Evolutionary conservation across 1,140 invertebrate genomes (phyloP), one percentile per base, ranked within the genome.

Genomic region (Heliconius melpomene): DNA sequence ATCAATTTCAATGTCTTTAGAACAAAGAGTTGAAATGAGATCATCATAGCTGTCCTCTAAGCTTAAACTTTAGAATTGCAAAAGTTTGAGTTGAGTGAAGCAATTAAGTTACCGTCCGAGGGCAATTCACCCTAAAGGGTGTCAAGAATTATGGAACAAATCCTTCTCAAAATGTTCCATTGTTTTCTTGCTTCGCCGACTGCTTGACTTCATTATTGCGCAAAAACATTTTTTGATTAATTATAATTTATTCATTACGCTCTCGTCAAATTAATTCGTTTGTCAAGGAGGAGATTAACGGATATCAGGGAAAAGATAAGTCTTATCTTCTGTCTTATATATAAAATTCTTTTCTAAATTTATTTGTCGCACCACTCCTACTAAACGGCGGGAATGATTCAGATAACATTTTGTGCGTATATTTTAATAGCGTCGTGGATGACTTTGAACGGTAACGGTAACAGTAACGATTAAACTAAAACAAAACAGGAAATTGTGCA

Each of bases 1-100:
- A 72, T 72, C 36, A 72, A 72, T 72, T 38, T 72, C 29, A 72
- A 72, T 32, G 71, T 72, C 29, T 38, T 38, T 23, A 76, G 57
- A 79, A 76, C 70, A 82, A 82, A 79, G 77, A 77, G 74, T 76
- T 23, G 26, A 46, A 75, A 72, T 74, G 76, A 79, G 81, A 40
- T 38, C 77, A 66, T 76, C 57, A 76, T 76, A 57, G 74, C 74
- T 60, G 32, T 60, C 74, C 74, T 75, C 74, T 66, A 72, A 72
- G 71, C 32, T 72, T 72, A 38, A 76, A 76, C 74, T 76, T 76
- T 40, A 38, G 54, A 66, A 76, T 76, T 60, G 57, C 57, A 76
- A 76, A 76, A 76, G 29, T 76, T 76, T 66, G 52, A 76, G 74
- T 66, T 40, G 52, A 76, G 74, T 40, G 57, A 76, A 60, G 74